Percentiles rank a stretch among this genome's conserved stretches.
phyloP scores from a whole-genome alignment of 1,140 invertebrate genomes.

The Apis cerana region DNA sequence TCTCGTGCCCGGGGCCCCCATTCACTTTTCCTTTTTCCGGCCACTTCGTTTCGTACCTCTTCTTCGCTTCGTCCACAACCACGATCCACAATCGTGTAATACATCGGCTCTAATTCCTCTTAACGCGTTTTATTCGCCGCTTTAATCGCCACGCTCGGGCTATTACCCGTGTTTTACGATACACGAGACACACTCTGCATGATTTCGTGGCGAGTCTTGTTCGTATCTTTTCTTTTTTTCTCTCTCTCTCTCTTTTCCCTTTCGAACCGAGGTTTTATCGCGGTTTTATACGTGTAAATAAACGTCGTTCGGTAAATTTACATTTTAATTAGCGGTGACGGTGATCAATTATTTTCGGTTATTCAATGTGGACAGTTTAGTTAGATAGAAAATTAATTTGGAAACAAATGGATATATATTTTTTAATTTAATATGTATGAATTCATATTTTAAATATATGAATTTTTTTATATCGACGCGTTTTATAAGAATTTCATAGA shows the following conservation, averaged over 20 bases:
- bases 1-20: background rate
- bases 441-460: background rate
- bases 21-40: background rate
- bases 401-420: too few relatives aligned
- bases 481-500: background rate
- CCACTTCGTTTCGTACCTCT: background rate
- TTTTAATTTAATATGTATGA: background rate
- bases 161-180: background rate
- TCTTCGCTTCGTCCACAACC: background rate
- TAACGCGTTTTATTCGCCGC: background rate
- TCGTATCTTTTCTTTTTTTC: too few relatives aligned
- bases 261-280: background rate
- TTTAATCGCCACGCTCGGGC: background rate
- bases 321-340: background rate
- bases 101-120: constrained; percentile 16
- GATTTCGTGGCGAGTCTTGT: background rate
- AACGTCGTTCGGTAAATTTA: background rate
- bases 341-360: background rate
- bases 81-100: too few relatives aligned
- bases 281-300: background rate
- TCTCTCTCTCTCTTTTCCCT: too few relatives aligned
- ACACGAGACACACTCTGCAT: background rate
- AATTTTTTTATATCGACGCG: too few relatives aligned
- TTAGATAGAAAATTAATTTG: too few relatives aligned
- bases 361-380: too few relatives aligned